Evolutionary conservation across 2,113 vertebrate genomes (phyloP), one percentile per base, ranked within the genome.

Genomic region (Prolemur simus): DNA sequence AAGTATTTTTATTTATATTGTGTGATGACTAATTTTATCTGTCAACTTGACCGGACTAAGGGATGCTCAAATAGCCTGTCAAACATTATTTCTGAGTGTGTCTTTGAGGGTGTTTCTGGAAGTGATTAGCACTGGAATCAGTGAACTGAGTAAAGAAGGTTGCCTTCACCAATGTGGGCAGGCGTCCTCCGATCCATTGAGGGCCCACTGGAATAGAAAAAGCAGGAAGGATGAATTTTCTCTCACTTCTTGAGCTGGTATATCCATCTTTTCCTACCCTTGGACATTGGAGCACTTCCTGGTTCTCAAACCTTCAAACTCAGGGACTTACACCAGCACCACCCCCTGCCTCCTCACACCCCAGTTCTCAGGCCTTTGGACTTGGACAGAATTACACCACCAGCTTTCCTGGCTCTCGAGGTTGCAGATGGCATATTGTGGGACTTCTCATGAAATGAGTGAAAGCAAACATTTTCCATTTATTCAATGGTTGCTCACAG

Each of bases 381-480:
- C 23, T 80, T n/a, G 71, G n/a, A 42, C 14, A 73, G 45, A 63
- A 54, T 80, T 18, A 20, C 3, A 17, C 17, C 14, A 14, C 29
- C 64, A 73, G 10, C 17, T 37, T 71, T 47, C n/a, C 32, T 73
- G 42, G 45, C 12, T 69, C 80, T 76, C 39, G 29, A 45, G 37
- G 20, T 13, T 54, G 54, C 11, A 52, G n/a, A 80, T 42, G 42
- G 54, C 23, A 63, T 37, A 42, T n/a, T 34, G 64, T 60, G 42
- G 64, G 52, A 27, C n/a, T 39, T 86, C 27, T 49, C 85, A 64
- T n/a, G n/a, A 86, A 90, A 93, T 56, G n/a, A 84, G 71, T 69
- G 69, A 76, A 95, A 58, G 71, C 2, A 64, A 8, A n/a, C 29
- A 49, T 82, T 93, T 94, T 73, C 42, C 52, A 91, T 37, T 68